Conservation (phyloP, 2,888 invertebrate genomes). For the Phortica okadai region DNA sequence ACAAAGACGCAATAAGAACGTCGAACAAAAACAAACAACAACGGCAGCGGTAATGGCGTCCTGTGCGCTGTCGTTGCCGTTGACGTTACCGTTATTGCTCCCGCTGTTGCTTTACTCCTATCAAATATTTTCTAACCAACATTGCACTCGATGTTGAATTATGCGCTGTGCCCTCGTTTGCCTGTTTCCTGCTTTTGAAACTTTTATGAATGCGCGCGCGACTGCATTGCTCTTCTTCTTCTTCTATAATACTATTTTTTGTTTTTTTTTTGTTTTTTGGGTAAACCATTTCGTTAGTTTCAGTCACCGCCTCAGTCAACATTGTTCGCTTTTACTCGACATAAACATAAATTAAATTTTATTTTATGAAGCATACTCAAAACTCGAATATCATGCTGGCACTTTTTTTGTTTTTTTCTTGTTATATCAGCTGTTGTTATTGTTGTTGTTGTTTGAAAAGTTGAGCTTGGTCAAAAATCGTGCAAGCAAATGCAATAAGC, state of each 20-base stretch:
- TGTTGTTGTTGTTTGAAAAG: conserved; percentile 21
- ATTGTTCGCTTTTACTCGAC: conserved; percentile 29
- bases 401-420: conserved; percentile 19
- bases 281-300: too few species aligned
- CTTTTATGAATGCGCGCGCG: conserved; percentile 54
- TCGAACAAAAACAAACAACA: conserved; percentile 18
- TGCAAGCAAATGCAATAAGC: conserved; percentile 18
- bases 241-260: too few species aligned
- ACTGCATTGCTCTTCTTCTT: conserved; percentile 1
- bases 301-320: conserved; percentile 29
- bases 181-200: conserved; percentile 59
- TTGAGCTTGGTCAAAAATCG: not conserved
- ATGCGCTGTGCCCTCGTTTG: conserved; percentile 16
- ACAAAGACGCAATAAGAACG: conserved; percentile 33
- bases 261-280: too few species aligned
- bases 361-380: conserved; percentile 67
- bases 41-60: conserved; percentile 25
- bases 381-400: conserved; percentile 48
- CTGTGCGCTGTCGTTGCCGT: conserved; percentile 1
- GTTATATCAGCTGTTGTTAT: too few species aligned
- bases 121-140: not conserved
- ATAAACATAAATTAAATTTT: conserved; percentile 66
- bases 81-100: not conserved
- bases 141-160: conserved; percentile 42
- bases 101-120: not conserved